Evolutionary conservation across 2,888 invertebrate species (phyloP), one percentile per base, ranked within the genome.

Genomic region (Escarpia spicata): DNA sequence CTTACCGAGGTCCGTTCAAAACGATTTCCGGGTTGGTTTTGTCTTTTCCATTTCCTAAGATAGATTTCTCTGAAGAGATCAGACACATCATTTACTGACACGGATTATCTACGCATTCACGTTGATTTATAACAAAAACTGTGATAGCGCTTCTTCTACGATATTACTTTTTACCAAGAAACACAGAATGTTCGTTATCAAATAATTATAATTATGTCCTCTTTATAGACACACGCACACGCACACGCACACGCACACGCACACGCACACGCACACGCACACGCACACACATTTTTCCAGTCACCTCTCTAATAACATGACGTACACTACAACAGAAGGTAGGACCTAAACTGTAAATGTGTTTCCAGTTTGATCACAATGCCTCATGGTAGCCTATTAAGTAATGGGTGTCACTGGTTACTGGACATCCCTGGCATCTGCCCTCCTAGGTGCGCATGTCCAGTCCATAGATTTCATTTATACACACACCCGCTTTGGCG

Each of bases 31-130:
- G 94, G 19, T 89, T 92, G 15, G 92, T 92, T 26, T 92, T 92
- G 31, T 94, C 93, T 92, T 94, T 94, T 9, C 93, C 94, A 92
- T 94, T 94, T 31, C 94, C 94, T 12, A 94, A 45, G 43, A 37
- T 91, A 3, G 90, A 75, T 75, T 75, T 2, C 75, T 19, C 75
- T 75, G 19, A 15, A 75, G 75, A 75, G 26, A 75, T 19, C 26
- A 60, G 60, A 26, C 15, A 19, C 52, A 75, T 6, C 19, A n/a
- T 26, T 75, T 75, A 75, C 75, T 75, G 75, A 75, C 75, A 75
- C 26, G 75, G 75, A 75, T 26, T 26, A 75, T 52, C 15, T 52
- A 52, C 52, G 52, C 52, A 52, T 52, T 52, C 52, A 15, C 15
- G 15, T 52, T 52, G 6, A 45, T 45, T 45, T 52, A 6, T 37